Base-by-base conservation (phyloP, 2,888 invertebrate genomes). In the Nemurella pictetii region DNA sequence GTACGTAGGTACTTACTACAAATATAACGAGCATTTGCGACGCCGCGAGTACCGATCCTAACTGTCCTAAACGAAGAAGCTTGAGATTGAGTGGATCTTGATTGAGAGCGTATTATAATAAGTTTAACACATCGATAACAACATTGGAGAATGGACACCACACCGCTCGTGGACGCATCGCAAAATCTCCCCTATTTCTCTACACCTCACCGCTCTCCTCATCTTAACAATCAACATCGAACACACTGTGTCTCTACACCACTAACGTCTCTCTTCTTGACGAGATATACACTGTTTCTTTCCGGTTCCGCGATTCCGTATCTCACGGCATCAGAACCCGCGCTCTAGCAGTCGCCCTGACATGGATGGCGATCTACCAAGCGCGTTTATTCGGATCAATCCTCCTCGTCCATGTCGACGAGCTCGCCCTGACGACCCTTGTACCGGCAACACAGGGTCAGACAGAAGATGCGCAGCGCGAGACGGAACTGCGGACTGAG, bases 401-500 rank as follows among this genome's bases (percentile, higher is more conserved):
- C 85, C 29, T 96, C 96, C 90, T 95, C 95, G 90, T 96, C 96
- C 93, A 96, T 93, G 88, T 96, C 96, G 89, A 96, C 94, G 86
- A 97, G 93, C 91, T 96, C 96, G 87, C 96, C 96, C 90, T 96
- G 96, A 88, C 96, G 94, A 86, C 95, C 94, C 90, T 96, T 95
- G 89, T 95, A 94, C 88, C 96, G 94, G 91, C 97, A 97, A 91
- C 97, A 97, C 87, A 96, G 93, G 78, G 96, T 96, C 92, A 97
- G 92, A 91, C 97, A 97, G 89, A 97, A 94, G 89, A 97, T 95
- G 88, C 96, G 93, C 88, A 98, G 92, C 80, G 98, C 97, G 86
- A 97, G 93, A 87, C 98, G 93, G 91, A 99, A 99, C 90, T 98
- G 97, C 78, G 97, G 97, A 90, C 97, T 98, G 91, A 98, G 93